phyloP scores from a whole-genome alignment of 2,888 invertebrate species.

The Amphimallon solstitiale region DNA sequence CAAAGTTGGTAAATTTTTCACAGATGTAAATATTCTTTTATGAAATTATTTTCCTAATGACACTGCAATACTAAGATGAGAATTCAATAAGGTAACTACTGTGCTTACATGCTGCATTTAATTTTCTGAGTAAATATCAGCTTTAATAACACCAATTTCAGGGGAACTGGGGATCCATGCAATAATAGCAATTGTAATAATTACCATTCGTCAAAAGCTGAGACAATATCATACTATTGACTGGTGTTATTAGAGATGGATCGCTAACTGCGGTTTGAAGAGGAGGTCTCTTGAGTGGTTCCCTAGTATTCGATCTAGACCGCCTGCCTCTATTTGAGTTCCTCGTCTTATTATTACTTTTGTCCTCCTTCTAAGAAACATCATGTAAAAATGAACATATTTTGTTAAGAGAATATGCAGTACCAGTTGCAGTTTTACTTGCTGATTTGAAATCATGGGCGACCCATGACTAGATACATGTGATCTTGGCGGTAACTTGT shows the following conservation, averaged over 20 bases:
- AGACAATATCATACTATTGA: constrained; percentile 78
- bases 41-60: no score
- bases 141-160: constrained; percentile 13
- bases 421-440: constrained; percentile 21
- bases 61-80: no score
- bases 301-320: constrained; percentile 68
- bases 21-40: no score
- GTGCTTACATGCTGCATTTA: no score
- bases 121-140: not conserved
- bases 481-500: constrained; percentile 37
- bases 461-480: constrained; percentile 33
- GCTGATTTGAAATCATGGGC: constrained; percentile 21
- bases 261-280: constrained; percentile 81
- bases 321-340: constrained; percentile 60
- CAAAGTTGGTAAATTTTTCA: no score
- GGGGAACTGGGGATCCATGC: constrained; percentile 9
- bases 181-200: constrained; percentile 51
- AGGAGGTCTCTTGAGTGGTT: constrained; percentile 67
- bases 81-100: no score
- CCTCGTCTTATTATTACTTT: constrained; percentile 48
- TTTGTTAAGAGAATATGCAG: constrained; percentile 24
- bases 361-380: constrained; percentile 46
- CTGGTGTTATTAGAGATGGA: constrained; percentile 70
- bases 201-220: constrained; percentile 82
- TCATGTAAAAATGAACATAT: constrained; percentile 32